Evolutionary conservation across 1,140 invertebrate species (phyloP).

Genomic region (Melipona quadrifasciata): DNA sequence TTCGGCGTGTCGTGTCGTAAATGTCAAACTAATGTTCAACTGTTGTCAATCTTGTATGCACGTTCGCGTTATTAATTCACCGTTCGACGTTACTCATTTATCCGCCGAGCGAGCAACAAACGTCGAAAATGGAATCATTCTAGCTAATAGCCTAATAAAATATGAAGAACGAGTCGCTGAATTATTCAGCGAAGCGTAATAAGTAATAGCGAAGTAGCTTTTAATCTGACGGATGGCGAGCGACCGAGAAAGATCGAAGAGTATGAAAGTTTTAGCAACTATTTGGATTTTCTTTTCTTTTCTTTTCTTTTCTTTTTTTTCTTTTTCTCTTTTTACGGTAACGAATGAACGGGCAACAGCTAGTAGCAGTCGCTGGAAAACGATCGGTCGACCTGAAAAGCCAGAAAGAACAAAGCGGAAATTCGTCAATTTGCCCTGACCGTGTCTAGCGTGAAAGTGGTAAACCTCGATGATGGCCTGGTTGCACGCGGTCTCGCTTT

Average conservation of each 20-base stretch:
- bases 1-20: no score
- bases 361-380: no score
- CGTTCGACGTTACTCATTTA: neutral
- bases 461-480: slow-evolving; percentile 41
- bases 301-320: neutral
- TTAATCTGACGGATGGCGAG: no score
- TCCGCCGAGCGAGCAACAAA: neutral
- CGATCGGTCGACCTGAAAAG: neutral
- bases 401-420: neutral
- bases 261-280: no score
- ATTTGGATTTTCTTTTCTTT: neutral
- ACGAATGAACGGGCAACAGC: no score
- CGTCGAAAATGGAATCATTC: neutral
- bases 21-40: neutral
- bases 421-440: slow-evolving; percentile 49
- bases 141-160: neutral
- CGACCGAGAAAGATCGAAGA: no score
- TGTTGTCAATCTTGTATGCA: neutral
- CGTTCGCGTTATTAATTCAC: neutral
- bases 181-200: neutral
- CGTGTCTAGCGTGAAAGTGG: slow-evolving; percentile 18
- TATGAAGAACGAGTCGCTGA: neutral
- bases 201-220: neutral
- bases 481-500: slow-evolving; percentile 31
- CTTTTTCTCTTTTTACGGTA: no score